Evolutionary conservation across 2,797 vertebrate genomes (phyloP).

Genomic region (Lacerta viridis): DNA sequence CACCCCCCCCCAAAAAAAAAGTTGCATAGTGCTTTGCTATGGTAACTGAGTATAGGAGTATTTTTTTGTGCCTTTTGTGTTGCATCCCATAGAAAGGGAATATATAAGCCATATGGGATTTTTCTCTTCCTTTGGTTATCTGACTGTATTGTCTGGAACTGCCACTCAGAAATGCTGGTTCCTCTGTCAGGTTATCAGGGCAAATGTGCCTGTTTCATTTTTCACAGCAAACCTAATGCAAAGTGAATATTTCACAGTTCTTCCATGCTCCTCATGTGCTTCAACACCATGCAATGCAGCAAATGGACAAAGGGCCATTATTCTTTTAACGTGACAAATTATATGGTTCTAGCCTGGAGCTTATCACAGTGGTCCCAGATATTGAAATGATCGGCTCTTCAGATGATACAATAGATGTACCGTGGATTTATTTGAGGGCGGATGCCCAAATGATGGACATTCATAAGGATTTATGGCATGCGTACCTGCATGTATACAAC

Average conservation of each 20-base stretch:
- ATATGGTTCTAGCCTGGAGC: not conserved
- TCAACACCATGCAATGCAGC: not conserved
- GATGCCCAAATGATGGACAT: not conserved
- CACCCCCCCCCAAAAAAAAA: too few species aligned
- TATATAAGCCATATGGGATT: not conserved
- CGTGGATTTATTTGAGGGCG: not conserved
- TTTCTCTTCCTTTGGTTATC: not conserved
- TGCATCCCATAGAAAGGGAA: not conserved
- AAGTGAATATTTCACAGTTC: not conserved
- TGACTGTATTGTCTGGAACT: not conserved
- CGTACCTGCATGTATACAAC: not conserved
- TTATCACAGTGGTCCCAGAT: not conserved
- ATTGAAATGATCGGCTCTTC: not conserved
- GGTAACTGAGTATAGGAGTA: not conserved
- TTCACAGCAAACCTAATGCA: not conserved
- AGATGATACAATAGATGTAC: not conserved
- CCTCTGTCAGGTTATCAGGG: not conserved
- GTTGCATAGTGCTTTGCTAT: not conserved
- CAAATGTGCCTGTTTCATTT: not conserved
- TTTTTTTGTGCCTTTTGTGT: not conserved
- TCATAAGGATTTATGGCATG: not conserved
- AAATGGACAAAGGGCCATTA: not conserved
- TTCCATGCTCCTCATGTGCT: not conserved
- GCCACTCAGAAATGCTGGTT: too few species aligned
- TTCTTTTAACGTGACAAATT: not conserved